These are phyloP conservation scores for Budorcas taxicolor DNA, from an alignment of 2,113 vertebrate species.

Conservation along the genomic window DNA sequence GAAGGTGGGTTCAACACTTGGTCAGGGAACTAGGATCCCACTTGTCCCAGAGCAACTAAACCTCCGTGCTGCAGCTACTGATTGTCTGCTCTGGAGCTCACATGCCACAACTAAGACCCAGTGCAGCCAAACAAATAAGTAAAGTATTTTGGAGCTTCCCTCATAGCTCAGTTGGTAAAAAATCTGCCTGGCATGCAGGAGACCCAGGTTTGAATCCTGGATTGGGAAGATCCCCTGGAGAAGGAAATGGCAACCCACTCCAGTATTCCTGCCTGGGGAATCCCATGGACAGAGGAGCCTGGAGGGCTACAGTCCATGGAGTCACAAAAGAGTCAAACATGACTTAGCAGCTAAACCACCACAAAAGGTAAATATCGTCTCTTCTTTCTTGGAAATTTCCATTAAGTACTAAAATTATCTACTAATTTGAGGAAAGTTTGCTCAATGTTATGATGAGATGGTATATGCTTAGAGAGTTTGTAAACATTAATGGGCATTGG, in stretches of 20 bases:
- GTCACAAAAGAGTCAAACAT: background rate
- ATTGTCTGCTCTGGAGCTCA: background rate
- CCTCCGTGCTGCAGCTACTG: rapidly evolving
- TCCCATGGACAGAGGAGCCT: background rate
- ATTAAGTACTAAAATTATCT: background rate
- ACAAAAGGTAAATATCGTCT: background rate
- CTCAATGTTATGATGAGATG: background rate
- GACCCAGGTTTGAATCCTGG: rapidly evolving
- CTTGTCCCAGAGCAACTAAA: background rate
- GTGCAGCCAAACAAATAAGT: background rate
- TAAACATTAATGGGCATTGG: background rate
- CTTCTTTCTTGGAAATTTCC: background rate
- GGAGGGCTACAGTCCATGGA: rapidly evolving
- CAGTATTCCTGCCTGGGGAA: background rate
- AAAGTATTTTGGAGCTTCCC: background rate
- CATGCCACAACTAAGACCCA: background rate
- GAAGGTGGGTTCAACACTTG: background rate
- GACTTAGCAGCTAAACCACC: rapidly evolving
- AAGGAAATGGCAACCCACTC: background rate
- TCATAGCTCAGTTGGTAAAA: background rate
- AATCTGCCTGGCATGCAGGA: background rate
- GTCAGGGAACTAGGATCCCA: background rate
- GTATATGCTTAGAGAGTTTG: background rate
- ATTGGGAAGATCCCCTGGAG: background rate
- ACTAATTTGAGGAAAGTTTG: background rate